Percentiles rank a stretch among this genome's conserved stretches.
These are phyloP conservation scores for Brachylomia viminalis DNA, from an alignment of 2,888 invertebrate species.

Conservation along the genomic window DNA sequence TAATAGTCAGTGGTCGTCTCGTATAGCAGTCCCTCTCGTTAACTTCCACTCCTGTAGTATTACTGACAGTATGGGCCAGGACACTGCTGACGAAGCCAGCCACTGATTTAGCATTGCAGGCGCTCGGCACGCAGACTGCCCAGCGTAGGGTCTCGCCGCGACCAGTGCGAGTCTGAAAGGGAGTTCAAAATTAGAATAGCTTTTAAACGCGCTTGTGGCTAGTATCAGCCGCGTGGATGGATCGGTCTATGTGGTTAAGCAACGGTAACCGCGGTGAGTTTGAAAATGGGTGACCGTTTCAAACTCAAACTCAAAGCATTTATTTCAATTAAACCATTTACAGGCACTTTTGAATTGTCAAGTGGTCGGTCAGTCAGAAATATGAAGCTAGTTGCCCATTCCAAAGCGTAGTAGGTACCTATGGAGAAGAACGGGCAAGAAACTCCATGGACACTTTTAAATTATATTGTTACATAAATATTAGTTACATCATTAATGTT, in stretches of 20 bases:
- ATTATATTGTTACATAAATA: too few relatives aligned
- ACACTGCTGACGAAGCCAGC: constrained; percentile 87
- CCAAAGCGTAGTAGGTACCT: too few relatives aligned
- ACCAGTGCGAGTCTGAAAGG: constrained; percentile 82
- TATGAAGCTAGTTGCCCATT: too few relatives aligned
- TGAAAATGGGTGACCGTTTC: neutral
- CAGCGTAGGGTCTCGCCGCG: constrained; percentile 90
- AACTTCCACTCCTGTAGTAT: constrained; percentile 84
- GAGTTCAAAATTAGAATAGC: neutral
- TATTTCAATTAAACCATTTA: too few relatives aligned
- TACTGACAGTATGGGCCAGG: constrained; percentile 83
- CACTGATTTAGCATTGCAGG: constrained; percentile 89
- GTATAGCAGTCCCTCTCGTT: constrained; percentile 89
- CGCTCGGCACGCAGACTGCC: constrained; percentile 92
- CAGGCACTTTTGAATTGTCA: too few relatives aligned
- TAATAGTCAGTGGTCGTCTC: constrained; percentile 80
- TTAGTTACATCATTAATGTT: too few relatives aligned
- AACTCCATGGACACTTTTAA: too few relatives aligned
- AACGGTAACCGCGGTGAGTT: too few relatives aligned
- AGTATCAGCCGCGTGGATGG: neutral
- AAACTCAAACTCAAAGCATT: too few relatives aligned
- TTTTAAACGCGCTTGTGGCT: neutral
- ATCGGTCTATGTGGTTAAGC: neutral
- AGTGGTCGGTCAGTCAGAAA: too few relatives aligned
- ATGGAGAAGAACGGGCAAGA: too few relatives aligned